These are phyloP conservation scores for Cavia porcellus DNA, from an alignment of 2,113 vertebrate species.

Conservation along the genomic window DNA sequence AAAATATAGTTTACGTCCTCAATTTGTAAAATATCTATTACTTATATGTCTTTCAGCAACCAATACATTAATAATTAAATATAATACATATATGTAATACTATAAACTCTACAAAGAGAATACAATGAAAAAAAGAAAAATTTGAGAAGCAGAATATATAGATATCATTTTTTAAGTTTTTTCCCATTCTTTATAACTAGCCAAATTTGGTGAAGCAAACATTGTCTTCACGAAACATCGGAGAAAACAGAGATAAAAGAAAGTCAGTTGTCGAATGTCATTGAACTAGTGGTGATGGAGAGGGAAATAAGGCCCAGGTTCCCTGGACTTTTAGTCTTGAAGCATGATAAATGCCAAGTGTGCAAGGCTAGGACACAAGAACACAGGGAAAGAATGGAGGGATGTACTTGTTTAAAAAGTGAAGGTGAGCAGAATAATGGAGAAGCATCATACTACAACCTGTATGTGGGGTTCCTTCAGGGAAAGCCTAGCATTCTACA, in stretches of 20 bases:
- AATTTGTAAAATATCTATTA: slow-evolving; percentile 45
- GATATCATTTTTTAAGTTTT: not conserved
- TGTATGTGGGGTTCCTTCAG: not conserved
- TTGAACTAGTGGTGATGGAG: not conserved
- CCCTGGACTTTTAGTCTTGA: not conserved
- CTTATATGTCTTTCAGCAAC: not conserved
- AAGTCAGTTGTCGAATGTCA: not conserved
- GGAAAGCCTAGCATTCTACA: not conserved
- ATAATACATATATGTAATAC: not conserved
- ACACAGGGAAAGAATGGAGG: not conserved
- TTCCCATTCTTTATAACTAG: not conserved
- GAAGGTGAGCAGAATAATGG: not conserved
- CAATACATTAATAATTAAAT: slow-evolving; percentile 43
- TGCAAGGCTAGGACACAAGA: not conserved
- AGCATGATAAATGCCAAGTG: not conserved
- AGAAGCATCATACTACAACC: not conserved
- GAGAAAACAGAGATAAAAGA: not conserved
- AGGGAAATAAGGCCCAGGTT: not conserved
- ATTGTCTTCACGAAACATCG: not conserved
- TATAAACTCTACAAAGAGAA: not conserved
- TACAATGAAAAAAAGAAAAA: not conserved
- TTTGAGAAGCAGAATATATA: not conserved
- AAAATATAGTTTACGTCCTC: not conserved
- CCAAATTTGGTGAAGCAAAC: not conserved
- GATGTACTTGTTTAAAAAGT: not conserved